Evolutionary conservation across 1,140 invertebrate genomes (phyloP), one percentile per base, ranked within the genome.

Genomic region (Caenorhabditis brenneri): DNA sequence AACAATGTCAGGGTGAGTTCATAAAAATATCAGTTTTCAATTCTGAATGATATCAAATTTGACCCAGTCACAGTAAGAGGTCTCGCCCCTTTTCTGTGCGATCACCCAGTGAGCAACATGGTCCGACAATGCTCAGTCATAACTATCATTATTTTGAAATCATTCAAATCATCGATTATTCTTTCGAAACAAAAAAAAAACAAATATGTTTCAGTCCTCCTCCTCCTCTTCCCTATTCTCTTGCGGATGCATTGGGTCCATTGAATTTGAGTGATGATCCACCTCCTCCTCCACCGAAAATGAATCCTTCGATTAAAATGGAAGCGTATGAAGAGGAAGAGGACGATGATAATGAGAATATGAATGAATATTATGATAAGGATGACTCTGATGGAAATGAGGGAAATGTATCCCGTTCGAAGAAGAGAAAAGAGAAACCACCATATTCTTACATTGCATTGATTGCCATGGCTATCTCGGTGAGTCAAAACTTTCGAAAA

Each of bases 381-480:
- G n/a, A n/a, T n/a, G n/a, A n/a, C n/a, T n/a, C n/a, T 27, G 19
- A 12, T 15, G 46, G 46, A 12, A 36, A 74, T 19, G 65, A 83
- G 19, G 15, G 49, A 19, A 39, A 69, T 29, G 81, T 29, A 6
- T 29, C 48, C 22, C 16, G 78, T 5, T 48, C 58, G 12, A 83
- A 82, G 27, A 86, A 87, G 39, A 29, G 83, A 10, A 84, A 86
- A 36, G 86, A 87, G 16, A 99, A 99, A 90, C 97, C 97, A 0
- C 97, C 97, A 0, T 99, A 98, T 90, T 97, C 95, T 0, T 99
- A 99, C 92, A 99, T 99, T 51, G 97, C 97, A 0, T 93, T 99
- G 19, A 99, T 99, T 48, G 96, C 97, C 0, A 98, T 99, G 97
- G 96, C 97, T 19, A 98, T 99, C 48, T 95, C 97, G 90, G 95